A percentile compares a stretch with the other conserved stretches of the same genome.
phyloP scores from a whole-genome alignment of 2,113 vertebrate genomes.

The Sigmodon hispidus region DNA sequence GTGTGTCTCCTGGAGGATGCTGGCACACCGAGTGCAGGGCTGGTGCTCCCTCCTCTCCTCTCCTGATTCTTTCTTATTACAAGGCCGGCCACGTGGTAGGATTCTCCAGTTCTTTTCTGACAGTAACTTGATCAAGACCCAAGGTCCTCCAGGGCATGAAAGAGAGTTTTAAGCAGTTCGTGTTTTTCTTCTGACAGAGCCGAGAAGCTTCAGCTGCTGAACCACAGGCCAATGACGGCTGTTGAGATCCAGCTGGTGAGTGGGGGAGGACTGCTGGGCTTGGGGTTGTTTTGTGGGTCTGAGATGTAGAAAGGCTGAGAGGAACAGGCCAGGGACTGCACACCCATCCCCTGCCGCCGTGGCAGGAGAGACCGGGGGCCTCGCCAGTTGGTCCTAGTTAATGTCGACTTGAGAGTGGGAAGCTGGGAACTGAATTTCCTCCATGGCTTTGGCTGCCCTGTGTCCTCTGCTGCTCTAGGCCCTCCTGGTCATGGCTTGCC shows the following conservation, averaged over 20 bases:
- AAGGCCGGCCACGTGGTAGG: not conserved
- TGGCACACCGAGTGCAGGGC: not conserved
- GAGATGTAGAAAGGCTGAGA: not conserved
- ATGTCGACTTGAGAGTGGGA: not conserved
- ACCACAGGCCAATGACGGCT: conserved; percentile 96
- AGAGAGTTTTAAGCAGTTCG: conserved; percentile 34
- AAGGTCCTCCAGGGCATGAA: not conserved
- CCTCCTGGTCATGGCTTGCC: not conserved
- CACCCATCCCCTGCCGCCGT: not conserved
- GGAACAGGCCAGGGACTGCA: not conserved
- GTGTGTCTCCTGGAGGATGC: not conserved
- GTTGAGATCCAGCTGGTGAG: conserved; percentile 98
- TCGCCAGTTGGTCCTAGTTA: not conserved
- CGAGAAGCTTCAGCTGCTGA: conserved; percentile 96
- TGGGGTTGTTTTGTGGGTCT: not conserved
- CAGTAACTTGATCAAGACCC: conserved; percentile 16
- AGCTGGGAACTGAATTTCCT: not conserved
- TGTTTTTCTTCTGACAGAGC: conserved; percentile 87
- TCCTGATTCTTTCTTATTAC: not conserved
- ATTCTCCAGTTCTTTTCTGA: not conserved
- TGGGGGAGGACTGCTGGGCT: not conserved
- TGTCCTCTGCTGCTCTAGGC: not conserved
- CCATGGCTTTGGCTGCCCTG: not conserved
- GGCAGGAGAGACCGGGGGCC: not conserved
- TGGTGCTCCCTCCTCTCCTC: not conserved